Evolutionary conservation across 1,140 invertebrate species (phyloP).

Genomic region (Atta cephalotes): DNA sequence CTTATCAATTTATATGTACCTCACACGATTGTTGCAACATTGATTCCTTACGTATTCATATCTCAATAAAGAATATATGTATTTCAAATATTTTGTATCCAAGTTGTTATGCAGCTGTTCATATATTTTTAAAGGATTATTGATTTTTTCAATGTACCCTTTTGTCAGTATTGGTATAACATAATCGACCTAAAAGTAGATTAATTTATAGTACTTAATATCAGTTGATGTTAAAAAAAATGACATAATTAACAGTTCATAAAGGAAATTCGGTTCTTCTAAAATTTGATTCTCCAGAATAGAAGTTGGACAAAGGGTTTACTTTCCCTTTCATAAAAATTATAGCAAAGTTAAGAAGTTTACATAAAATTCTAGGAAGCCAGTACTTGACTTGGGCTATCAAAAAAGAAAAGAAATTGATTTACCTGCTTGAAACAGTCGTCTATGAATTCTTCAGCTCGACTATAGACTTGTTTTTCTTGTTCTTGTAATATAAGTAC

Average conservation of each 20-base stretch:
- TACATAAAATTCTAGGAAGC: neutral
- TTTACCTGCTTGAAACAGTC: slow-evolving; percentile 81
- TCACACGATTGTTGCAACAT: slow-evolving; percentile 78
- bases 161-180: slow-evolving; percentile 80
- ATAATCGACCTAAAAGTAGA: slow-evolving; percentile 76
- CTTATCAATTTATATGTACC: slow-evolving; percentile 67
- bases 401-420: slow-evolving; percentile 5
- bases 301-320: neutral
- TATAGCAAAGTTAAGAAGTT: neutral
- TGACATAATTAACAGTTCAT: neutral
- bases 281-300: neutral
- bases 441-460: slow-evolving; percentile 80
- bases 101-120: slow-evolving; percentile 67
- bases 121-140: slow-evolving; percentile 37
- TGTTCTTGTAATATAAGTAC: slow-evolving; percentile 81
- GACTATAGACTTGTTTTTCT: slow-evolving; percentile 77
- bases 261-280: neutral
- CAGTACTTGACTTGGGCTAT: neutral
- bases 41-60: slow-evolving; percentile 78
- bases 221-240: neutral
- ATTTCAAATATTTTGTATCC: slow-evolving; percentile 79
- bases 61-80: slow-evolving; percentile 78
- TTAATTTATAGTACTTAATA: neutral
- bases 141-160: slow-evolving; percentile 76
- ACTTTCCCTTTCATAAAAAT: neutral